These are phyloP conservation scores for Pelodiscus sinensis DNA, from an alignment of 2,113 vertebrate species.

Conservation along the genomic window DNA sequence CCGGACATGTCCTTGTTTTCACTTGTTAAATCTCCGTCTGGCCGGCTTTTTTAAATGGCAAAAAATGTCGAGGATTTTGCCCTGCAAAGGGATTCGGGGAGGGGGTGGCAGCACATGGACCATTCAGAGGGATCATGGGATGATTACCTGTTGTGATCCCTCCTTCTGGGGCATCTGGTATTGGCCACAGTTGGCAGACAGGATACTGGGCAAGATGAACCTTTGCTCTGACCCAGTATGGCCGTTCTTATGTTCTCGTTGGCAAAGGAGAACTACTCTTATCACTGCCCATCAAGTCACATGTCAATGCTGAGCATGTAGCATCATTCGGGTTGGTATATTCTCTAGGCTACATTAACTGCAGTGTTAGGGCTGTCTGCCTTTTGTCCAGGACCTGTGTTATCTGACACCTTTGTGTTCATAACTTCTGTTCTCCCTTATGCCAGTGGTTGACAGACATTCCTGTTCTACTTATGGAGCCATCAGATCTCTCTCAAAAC, in stretches of 20 bases:
- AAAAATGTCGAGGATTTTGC: too few relatives aligned
- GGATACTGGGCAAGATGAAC: too few relatives aligned
- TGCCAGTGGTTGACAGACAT: slow-evolving; percentile 24
- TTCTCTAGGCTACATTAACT: slow-evolving; percentile 17
- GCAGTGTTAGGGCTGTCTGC: slow-evolving; percentile 9
- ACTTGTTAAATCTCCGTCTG: too few relatives aligned
- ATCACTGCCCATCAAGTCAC: slow-evolving; percentile 28
- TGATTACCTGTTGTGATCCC: too few relatives aligned
- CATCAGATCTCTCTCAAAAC: slow-evolving; percentile 14
- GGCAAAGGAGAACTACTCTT: slow-evolving; percentile 41
- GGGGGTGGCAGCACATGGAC: too few relatives aligned
- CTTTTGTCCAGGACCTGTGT: slow-evolving; percentile 9
- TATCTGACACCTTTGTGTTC: not conserved
- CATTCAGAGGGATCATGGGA: too few relatives aligned
- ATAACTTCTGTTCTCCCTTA: slow-evolving; percentile 15
- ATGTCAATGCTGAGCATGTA: slow-evolving; percentile 18
- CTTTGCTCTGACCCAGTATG: too few relatives aligned
- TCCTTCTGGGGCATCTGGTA: too few relatives aligned
- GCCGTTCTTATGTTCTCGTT: not conserved
- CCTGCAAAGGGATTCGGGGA: too few relatives aligned
- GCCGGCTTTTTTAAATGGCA: too few relatives aligned
- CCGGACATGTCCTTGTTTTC: too few relatives aligned
- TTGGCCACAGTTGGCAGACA: too few relatives aligned
- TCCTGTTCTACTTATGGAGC: not conserved
- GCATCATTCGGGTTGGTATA: not conserved